These are phyloP conservation scores for Orthonyx spaldingii DNA, from an alignment of 2,113 vertebrate genomes.

Conservation along the genomic window DNA sequence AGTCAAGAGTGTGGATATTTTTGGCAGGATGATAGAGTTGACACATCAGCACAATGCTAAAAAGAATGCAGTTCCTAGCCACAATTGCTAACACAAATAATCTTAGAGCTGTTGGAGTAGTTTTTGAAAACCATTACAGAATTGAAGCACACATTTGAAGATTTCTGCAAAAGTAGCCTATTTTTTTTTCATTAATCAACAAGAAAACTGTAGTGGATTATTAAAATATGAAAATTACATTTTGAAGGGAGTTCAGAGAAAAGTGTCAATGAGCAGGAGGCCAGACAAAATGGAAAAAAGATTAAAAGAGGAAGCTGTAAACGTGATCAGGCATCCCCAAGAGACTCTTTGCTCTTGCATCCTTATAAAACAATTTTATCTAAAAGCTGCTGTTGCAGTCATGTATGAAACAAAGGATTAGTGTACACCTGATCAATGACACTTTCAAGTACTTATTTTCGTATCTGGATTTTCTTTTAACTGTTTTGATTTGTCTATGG, in stretches of 20 bases:
- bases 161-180: background rate
- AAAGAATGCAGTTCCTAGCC: background rate
- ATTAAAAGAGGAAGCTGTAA: background rate
- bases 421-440: background rate
- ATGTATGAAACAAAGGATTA: background rate
- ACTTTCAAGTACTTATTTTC: background rate
- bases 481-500: background rate
- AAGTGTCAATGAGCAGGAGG: background rate
- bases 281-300: background rate
- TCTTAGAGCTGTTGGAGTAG: background rate
- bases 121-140: background rate
- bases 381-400: background rate
- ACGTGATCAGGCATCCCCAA: accelerated
- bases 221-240: background rate
- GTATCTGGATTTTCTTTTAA: background rate
- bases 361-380: background rate
- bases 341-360: background rate
- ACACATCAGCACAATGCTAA: background rate
- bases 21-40: background rate
- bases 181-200: background rate
- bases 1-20: background rate
- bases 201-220: background rate
- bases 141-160: background rate
- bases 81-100: background rate
- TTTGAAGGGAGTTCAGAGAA: background rate